Conservation (phyloP, 2,113 vertebrate genomes). For the Otocyon megalotis region DNA sequence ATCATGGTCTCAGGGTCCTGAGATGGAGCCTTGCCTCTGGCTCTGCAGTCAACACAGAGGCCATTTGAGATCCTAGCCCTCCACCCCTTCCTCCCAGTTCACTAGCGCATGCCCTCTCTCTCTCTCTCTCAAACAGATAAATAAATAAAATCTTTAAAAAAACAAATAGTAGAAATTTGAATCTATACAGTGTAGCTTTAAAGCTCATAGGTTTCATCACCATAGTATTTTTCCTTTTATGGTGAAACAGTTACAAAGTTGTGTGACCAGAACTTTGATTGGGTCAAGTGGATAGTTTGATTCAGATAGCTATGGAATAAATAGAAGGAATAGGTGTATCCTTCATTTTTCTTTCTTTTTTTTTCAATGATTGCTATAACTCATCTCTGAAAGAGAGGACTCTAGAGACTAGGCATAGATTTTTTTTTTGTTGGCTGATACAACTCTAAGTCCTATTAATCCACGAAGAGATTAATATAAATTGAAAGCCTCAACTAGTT, state of each 20-base stretch:
- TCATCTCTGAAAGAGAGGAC: not conserved
- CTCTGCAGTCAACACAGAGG: not conserved
- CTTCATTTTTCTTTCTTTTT: not conserved
- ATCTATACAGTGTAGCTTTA: not conserved
- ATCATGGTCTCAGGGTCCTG: not conserved
- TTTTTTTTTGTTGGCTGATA: conserved; percentile 21
- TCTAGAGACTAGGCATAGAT: not conserved
- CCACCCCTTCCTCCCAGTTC: not conserved
- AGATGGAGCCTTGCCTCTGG: not conserved
- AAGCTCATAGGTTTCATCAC: not conserved
- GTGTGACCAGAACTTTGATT: not conserved
- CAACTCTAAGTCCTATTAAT: not conserved
- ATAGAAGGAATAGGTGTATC: not conserved
- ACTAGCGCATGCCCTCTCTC: not conserved
- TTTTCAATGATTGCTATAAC: not conserved
- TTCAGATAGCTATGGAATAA: not conserved
- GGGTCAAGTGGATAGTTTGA: not conserved
- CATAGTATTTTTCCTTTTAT: not conserved
- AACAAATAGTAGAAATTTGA: not conserved
- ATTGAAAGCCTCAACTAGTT: not conserved
- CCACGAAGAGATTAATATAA: not conserved
- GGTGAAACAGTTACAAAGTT: not conserved
- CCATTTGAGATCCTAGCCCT: not conserved
- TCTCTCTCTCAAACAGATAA: not conserved
- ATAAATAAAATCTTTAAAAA: not conserved